A percentile compares a stretch with the other conserved stretches of the same genome.
Evolutionary conservation across 2,797 vertebrate species (phyloP).

Genomic region (Enteromius trimaculatus): DNA sequence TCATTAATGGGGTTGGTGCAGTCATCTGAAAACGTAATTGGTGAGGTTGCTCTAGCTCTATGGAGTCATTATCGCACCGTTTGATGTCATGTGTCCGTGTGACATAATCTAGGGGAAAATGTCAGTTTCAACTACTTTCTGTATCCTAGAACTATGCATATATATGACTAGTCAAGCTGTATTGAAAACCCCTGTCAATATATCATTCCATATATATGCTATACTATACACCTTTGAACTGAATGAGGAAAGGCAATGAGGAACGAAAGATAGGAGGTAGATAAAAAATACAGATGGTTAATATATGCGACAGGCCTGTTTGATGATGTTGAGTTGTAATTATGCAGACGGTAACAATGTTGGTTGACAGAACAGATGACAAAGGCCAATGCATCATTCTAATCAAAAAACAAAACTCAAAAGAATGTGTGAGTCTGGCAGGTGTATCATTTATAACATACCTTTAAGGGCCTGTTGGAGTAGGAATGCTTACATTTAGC

Average conservation of each 20-base stretch:
- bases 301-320: slow-evolving; percentile 79
- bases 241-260: slow-evolving; percentile 62
- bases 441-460: slow-evolving; percentile 88
- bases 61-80: slow-evolving; percentile 55
- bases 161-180: slow-evolving; percentile 38
- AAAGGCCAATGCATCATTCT: slow-evolving; percentile 93
- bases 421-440: slow-evolving; percentile 84
- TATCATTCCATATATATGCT: slow-evolving; percentile 38
- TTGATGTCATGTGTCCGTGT: slow-evolving; percentile 51
- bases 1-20: slow-evolving; percentile 57
- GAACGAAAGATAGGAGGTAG: slow-evolving; percentile 53
- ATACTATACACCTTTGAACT: slow-evolving; percentile 15
- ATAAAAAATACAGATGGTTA: slow-evolving; percentile 69
- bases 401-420: slow-evolving; percentile 96
- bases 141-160: slow-evolving; percentile 17
- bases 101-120: slow-evolving; percentile 55
- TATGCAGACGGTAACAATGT: slow-evolving; percentile 92
- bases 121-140: slow-evolving; percentile 50
- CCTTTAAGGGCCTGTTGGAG: slow-evolving; percentile 73
- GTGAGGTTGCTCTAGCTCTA: slow-evolving; percentile 49
- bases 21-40: slow-evolving; percentile 59
- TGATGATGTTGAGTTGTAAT: slow-evolving; percentile 88
- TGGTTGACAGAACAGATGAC: slow-evolving; percentile 92
- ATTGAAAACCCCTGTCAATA: slow-evolving; percentile 21
- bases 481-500: slow-evolving; percentile 2